A percentile compares a stretch with the other conserved stretches of the same genome.
Evolutionary conservation across 2,888 invertebrate genomes (phyloP).

Genomic region (Taphrorychus bicolor): DNA sequence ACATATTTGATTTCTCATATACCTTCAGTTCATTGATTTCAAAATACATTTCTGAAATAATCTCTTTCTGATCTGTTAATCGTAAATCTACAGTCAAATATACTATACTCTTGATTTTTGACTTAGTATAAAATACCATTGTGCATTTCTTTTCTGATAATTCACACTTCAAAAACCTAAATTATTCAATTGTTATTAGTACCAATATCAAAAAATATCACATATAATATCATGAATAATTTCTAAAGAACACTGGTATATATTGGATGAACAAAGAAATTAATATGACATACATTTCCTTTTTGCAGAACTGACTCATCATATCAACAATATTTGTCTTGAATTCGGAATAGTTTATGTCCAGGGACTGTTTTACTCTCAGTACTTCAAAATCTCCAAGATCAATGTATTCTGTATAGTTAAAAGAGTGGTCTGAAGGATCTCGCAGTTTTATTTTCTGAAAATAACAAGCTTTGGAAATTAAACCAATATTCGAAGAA

Average conservation of each 20-base stretch:
- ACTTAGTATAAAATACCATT: constrained; percentile 55
- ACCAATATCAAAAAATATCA: background rate
- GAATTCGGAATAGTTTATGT: constrained; percentile 56
- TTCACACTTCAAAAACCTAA: constrained; percentile 54
- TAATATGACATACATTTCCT: constrained; percentile 52
- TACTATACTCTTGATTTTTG: constrained; percentile 56
- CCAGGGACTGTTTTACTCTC: constrained; percentile 53
- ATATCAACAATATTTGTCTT: constrained; percentile 55
- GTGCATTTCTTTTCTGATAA: constrained; percentile 48
- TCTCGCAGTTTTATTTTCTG: constrained; percentile 54
- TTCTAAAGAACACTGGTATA: no score
- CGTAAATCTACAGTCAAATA: constrained; percentile 54
- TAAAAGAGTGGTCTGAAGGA: constrained; percentile 52
- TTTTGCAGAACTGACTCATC: constrained; percentile 49
- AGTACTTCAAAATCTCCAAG: constrained; percentile 52
- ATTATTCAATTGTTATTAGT: constrained; percentile 14
- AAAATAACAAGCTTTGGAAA: constrained; percentile 24
- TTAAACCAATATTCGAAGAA: no score
- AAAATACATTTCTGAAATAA: constrained; percentile 54
- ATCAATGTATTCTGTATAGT: constrained; percentile 54
- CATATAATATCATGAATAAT: no score
- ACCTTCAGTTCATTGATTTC: constrained; percentile 51
- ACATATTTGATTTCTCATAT: background rate
- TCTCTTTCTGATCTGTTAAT: constrained; percentile 55
- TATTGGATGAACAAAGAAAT: no score